phyloP scores from a whole-genome alignment of 2,797 vertebrate species.

The Crocidura indochinensis region DNA sequence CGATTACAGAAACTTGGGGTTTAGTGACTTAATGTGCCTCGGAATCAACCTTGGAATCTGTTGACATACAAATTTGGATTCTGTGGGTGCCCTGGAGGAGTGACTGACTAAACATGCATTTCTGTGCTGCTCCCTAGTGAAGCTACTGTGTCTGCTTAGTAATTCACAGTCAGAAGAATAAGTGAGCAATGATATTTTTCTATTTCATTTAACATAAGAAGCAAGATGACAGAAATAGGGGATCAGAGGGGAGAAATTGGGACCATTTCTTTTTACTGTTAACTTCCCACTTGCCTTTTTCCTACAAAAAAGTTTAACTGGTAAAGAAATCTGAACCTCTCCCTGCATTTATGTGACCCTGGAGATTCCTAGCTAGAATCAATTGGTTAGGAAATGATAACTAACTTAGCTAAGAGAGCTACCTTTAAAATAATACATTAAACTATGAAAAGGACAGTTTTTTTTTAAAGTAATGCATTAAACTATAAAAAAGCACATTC shows the following conservation, averaged over 20 bases:
- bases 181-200: not conserved
- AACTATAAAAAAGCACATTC: not conserved
- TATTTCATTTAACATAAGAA: not conserved
- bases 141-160: not conserved
- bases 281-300: no score
- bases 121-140: not conserved
- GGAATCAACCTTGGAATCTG: constrained; percentile 12
- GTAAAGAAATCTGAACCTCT: not conserved
- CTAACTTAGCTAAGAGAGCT: not conserved
- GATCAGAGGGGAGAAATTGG: not conserved
- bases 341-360: not conserved
- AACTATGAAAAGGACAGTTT: not conserved
- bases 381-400: not conserved
- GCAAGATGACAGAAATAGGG: not conserved
- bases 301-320: not conserved
- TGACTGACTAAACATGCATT: not conserved
- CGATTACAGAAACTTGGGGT: not conserved
- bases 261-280: not conserved
- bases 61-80: not conserved
- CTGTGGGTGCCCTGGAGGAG: not conserved
- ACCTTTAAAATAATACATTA: constrained; percentile 4
- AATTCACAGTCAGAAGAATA: not conserved
- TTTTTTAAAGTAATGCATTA: not conserved
- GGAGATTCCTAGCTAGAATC: not conserved
- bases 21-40: not conserved